A percentile compares a stretch with the other conserved stretches of the same genome.
Evolutionary conservation across 2,113 vertebrate genomes (phyloP).

Genomic region (Lepus timidus): DNA sequence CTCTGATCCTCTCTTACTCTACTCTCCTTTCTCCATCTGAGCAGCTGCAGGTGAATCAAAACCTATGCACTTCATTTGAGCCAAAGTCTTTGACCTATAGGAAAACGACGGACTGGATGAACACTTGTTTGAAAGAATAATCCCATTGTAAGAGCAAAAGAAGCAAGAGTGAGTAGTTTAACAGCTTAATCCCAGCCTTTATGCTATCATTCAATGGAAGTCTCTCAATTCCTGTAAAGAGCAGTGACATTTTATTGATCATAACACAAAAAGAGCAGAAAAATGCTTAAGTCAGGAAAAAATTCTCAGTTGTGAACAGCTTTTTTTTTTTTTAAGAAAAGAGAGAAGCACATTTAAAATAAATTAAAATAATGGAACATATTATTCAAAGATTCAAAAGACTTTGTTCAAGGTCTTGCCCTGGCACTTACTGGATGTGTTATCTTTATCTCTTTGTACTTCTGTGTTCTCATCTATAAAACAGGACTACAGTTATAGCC

Average conservation of each 20-base stretch:
- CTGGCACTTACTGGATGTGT: no score
- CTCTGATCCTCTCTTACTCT: neutral
- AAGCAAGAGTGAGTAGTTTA: neutral
- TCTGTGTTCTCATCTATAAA: neutral
- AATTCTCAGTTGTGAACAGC: neutral
- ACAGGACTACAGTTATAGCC: neutral
- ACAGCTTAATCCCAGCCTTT: conserved; percentile 32
- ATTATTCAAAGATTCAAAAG: neutral
- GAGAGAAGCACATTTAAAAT: conserved; percentile 14
- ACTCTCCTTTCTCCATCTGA: accelerated
- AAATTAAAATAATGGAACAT: neutral
- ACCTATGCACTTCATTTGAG: neutral
- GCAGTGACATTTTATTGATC: neutral
- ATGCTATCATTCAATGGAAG: neutral
- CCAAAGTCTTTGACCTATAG: neutral
- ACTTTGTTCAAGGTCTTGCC: neutral
- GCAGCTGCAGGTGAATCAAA: neutral
- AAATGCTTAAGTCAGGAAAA: neutral
- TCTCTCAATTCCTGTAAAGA: conserved; percentile 44
- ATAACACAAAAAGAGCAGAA: neutral
- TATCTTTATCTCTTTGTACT: neutral
- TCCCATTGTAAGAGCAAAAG: conserved; percentile 41
- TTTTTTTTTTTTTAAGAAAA: neutral
- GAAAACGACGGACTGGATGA: conserved; percentile 18
- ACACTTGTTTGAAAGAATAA: conserved; percentile 42